Evolutionary conservation across 2,888 invertebrate species (phyloP).

Genomic region (Saturnia japonica): DNA sequence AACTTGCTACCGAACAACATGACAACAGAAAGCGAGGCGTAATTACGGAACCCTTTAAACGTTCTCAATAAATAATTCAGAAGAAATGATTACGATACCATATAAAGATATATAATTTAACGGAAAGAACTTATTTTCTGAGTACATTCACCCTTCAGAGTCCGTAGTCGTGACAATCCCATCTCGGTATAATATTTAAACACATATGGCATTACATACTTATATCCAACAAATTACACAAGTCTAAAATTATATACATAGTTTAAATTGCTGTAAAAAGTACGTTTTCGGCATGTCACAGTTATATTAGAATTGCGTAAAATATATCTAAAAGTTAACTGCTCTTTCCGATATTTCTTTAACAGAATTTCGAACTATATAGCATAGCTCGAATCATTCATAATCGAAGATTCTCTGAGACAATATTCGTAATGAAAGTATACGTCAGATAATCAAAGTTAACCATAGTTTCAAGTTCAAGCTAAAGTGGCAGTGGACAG

Average conservation of each 20-base stretch:
- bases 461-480: no score
- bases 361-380: neutral
- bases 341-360: neutral
- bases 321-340: neutral
- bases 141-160: constrained; percentile 65
- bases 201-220: constrained; percentile 34
- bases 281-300: neutral
- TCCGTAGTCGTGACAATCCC: constrained; percentile 63
- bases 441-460: no score
- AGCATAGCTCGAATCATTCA: no score
- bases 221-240: constrained; percentile 12
- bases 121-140: constrained; percentile 57
- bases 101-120: constrained; percentile 53
- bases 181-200: constrained; percentile 63
- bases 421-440: no score
- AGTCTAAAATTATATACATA: constrained; percentile 3
- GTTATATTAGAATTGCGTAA: neutral
- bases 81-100: constrained; percentile 38
- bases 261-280: neutral
- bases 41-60: constrained; percentile 14
- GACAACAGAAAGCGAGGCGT: neutral
- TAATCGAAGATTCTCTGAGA: no score
- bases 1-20: neutral
- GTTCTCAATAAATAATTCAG: constrained; percentile 20
- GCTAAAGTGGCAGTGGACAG: no score